Base-by-base conservation (phyloP, 2,113 vertebrate genomes). In the Lophochroa leadbeateri region DNA sequence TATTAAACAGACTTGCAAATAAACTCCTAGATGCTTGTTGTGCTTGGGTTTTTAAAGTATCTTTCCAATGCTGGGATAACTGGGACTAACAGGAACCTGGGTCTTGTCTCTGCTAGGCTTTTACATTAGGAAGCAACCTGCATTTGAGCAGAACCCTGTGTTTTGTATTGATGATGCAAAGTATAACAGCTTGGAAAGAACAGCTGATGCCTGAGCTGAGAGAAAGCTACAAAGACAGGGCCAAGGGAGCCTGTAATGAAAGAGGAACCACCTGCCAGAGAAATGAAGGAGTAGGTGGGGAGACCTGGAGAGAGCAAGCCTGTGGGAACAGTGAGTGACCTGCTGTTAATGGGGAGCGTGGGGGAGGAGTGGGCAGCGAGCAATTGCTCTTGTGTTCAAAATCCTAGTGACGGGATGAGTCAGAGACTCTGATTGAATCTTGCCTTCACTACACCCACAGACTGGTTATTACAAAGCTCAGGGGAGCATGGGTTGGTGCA, bases 361-460 rank as follows among this genome's bases (percentile, higher is more conserved):
- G 92, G 69, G 90, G 96, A 95, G 95, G 96, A 97, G 96, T 94
- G 92, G 95, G 96, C 95, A 96, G 86, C 6, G 1, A 92, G 94
- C 92, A 97, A 97, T 94, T 87, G 96, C 94, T 97, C 80, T 75
- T 95, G 90, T 96, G 95, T 79, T 97, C 88, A 87, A 89, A 97
- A 96, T 86, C 80, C 86, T 93, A 93, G 94, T 76, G 88, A 93
- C 24, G 80, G 41, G 92, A 97, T 97, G 96, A 97, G 86, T 97
- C 96, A 96, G 85, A 95, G 86, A 46, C 60, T 95, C 86, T 94
- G 96, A 97, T 53, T 96, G 96, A 97, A 96, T 97, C 96, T 69
- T 97, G 90, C 90, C 88, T 97, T 94, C 82, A 35, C 88, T 93
- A 95, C 96, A 91, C 96, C 96, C 92, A 94, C 96, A 87, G 90